Evolutionary conservation across 2,113 vertebrate genomes (phyloP).

Genomic region (Arizona elegans): DNA sequence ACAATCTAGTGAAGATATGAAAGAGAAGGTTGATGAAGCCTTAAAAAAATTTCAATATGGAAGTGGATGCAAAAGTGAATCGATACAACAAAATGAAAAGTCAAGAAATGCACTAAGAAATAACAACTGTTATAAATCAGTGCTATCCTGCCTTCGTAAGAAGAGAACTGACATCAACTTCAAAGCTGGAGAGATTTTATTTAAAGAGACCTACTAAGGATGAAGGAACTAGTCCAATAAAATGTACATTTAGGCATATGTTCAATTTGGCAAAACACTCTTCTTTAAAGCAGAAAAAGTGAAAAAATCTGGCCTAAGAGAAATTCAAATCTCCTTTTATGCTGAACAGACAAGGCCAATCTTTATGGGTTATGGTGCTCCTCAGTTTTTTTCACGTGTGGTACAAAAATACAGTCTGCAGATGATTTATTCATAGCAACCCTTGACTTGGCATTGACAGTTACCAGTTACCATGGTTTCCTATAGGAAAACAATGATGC

Average conservation of each 20-base stretch:
- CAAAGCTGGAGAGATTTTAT: neutral
- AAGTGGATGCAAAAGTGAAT: neutral
- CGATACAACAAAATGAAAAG: neutral
- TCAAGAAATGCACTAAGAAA: neutral
- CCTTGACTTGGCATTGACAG: conserved; percentile 14
- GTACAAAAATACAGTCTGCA: conserved; percentile 19
- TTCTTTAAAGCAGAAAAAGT: neutral
- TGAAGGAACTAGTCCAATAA: neutral
- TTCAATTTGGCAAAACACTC: neutral
- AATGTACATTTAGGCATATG: neutral
- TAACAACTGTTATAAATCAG: neutral
- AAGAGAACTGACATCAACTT: neutral
- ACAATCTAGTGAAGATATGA: neutral
- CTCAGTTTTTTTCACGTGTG: neutral
- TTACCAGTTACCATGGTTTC: conserved; percentile 40
- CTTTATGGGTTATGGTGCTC: neutral
- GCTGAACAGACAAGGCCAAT: neutral
- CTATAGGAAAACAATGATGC: neutral
- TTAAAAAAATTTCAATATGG: neutral
- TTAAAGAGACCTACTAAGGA: neutral
- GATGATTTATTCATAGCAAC: conserved; percentile 25
- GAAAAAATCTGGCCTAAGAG: too few species aligned
- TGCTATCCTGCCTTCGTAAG: neutral
- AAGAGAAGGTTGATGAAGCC: neutral
- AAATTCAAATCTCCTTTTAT: accelerated